These are phyloP conservation scores for Mus spretus DNA, from an alignment of 2,797 vertebrate species.

Conservation along the genomic window DNA sequence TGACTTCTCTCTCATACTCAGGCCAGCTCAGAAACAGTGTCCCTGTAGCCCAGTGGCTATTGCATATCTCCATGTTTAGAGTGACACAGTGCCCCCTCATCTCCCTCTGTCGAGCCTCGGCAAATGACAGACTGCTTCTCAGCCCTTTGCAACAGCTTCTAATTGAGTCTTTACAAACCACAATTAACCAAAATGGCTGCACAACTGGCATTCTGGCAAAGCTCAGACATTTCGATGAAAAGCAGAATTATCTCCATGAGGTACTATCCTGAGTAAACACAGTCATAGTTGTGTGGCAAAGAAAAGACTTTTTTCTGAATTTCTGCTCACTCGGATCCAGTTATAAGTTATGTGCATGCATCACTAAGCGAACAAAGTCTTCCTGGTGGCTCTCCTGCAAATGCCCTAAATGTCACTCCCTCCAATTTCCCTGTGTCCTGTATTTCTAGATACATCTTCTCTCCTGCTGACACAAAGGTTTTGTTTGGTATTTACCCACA, in stretches of 20 bases:
- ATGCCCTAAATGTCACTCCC: background rate
- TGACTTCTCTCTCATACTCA: background rate
- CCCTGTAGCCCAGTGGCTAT: background rate
- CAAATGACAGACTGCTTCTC: constrained; percentile 16
- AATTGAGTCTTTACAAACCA: constrained; percentile 53
- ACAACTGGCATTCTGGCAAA: background rate
- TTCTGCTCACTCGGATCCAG: background rate
- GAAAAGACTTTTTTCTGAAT: background rate
- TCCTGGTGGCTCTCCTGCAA: background rate
- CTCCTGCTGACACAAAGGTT: constrained; percentile 33
- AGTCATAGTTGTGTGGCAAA: background rate
- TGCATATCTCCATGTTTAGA: background rate
- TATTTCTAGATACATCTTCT: background rate
- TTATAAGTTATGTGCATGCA: background rate
- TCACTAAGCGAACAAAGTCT: background rate
- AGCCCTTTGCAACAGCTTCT: constrained; percentile 13
- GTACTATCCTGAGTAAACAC: background rate
- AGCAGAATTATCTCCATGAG: background rate
- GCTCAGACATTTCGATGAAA: background rate
- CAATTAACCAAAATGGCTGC: constrained; percentile 44
- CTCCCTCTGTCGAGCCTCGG: constrained; percentile 16
- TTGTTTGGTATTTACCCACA: constrained; percentile 11
- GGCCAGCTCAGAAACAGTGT: background rate
- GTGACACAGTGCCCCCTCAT: background rate
- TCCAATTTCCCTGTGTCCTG: background rate